Base-by-base conservation (phyloP, 2,797 vertebrate species). In the Brachyrhaphis roseni region DNA sequence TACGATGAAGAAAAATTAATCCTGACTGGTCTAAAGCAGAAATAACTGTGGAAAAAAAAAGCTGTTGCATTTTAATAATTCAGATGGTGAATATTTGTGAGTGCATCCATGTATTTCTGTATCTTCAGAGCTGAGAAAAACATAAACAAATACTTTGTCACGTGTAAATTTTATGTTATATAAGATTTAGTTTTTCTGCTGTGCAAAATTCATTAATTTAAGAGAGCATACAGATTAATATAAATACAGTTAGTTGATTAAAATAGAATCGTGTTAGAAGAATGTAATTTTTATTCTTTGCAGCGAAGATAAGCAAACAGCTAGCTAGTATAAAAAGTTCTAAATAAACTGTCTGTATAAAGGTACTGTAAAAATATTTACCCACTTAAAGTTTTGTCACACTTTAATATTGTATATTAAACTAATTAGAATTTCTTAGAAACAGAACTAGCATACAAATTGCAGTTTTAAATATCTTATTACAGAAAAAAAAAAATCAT, bases 1-100 rank as follows among this genome's bases (percentile, higher is more conserved):
- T 80, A 90, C 81, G 74, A 91, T 81, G 85, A 86, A 75, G 77
- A 84, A 81, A 84, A 91, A 88, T 80, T 89, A 77, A 89, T 87
- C 83, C 23, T n/a, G 46, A 91, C 83, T 84, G 87, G 71, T 43
- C 62, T 70, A 85, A 85, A 71, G 81, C 74, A 88, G 57, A 53
- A n/a, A 49, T 73, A 68, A 45, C 47, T 57, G 73, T 5, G 47
- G 80, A 8, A 78, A 75, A 78, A 75, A 86, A 85, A 70, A 77
- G 81, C 68, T 78, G 41, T 59, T 70, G 23, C 10, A 41, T 72
- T 83, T 41, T 71, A 71, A 84, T 87, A 31, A 45, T 79, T 31
- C 16, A 2, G 28, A 41, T 55, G 4, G 8, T 66, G 55, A 75
- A 72, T 51, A 46, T 80, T 51, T 79, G 74, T 75, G 68, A 84